Conservation (phyloP, 2,113 vertebrate species). For the Poecilia latipinna region DNA sequence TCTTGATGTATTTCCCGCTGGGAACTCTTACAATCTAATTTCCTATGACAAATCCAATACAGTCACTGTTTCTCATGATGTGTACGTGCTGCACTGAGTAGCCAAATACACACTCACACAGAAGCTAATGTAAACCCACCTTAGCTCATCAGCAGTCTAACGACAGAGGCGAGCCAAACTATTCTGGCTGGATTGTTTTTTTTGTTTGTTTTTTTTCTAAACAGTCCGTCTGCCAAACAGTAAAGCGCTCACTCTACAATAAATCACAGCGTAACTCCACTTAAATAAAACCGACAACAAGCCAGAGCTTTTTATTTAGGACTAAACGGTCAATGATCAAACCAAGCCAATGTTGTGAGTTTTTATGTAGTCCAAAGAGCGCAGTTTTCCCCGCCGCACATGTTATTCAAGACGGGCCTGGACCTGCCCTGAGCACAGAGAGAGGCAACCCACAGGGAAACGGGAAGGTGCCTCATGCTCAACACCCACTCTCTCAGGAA, state of each 20-base stretch:
- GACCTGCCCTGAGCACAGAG: slow-evolving; percentile 56
- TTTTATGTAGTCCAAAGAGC: slow-evolving; percentile 1
- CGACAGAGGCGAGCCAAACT: background rate
- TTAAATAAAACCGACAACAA: slow-evolving; percentile 4
- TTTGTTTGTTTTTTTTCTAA: background rate
- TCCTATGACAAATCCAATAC: too few relatives aligned
- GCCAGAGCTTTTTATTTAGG: background rate
- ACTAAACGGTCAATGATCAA: slow-evolving; percentile 7
- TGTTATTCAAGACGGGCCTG: slow-evolving; percentile 48
- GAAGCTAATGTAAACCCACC: background rate
- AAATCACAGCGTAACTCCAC: background rate
- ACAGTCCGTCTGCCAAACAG: background rate
- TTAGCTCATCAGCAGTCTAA: slow-evolving; percentile 6
- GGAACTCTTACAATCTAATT: too few relatives aligned
- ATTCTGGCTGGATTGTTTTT: background rate
- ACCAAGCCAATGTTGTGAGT: background rate
- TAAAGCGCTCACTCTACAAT: background rate
- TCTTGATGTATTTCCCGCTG: too few relatives aligned
- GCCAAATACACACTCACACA: background rate
- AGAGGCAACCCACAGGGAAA: slow-evolving; percentile 11
- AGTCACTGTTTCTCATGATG: too few relatives aligned
- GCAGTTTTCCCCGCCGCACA: slow-evolving; percentile 28
- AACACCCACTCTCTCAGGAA: background rate
- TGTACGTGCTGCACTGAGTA: background rate
- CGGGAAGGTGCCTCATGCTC: slow-evolving; percentile 29